These are phyloP conservation scores for Calidris pygmaea DNA, from an alignment of 2,113 vertebrate genomes.

Conservation along the genomic window DNA sequence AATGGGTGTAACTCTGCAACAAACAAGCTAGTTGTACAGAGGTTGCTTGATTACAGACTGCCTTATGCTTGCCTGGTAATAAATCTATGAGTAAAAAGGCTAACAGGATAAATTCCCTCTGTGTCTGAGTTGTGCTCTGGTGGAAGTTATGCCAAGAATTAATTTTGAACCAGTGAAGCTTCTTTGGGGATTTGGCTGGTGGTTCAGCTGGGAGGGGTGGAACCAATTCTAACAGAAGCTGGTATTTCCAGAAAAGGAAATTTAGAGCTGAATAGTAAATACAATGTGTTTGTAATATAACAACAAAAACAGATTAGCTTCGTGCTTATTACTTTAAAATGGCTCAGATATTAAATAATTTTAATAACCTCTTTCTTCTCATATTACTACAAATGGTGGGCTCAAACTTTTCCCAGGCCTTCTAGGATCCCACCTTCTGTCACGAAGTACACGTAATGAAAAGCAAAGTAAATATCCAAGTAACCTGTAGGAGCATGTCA, in stretches of 20 bases:
- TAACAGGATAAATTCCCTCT: background rate
- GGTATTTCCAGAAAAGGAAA: constrained; percentile 60
- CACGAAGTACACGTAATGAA: background rate
- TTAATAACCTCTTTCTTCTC: constrained; percentile 40
- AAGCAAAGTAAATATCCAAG: background rate
- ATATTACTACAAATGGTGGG: background rate
- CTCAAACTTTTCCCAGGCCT: constrained; percentile 51
- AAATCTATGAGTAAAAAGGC: background rate
- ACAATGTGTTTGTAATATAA: constrained; percentile 40
- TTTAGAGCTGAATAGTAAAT: constrained; percentile 34
- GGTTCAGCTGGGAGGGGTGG: constrained; percentile 1
- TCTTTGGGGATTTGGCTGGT: background rate
- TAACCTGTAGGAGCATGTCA: background rate
- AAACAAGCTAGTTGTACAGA: background rate
- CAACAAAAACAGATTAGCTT: constrained; percentile 10
- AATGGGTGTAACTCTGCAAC: background rate
- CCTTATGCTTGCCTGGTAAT: background rate
- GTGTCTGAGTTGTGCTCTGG: background rate
- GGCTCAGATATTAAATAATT: constrained; percentile 13
- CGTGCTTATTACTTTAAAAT: constrained; percentile 19
- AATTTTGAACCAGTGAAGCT: background rate
- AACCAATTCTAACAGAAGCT: constrained; percentile 46
- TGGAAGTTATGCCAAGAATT: constrained; percentile 3
- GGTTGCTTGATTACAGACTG: background rate
- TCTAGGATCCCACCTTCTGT: constrained; percentile 26